Evolutionary conservation across 1,140 invertebrate species (phyloP).

Genomic region (Sesamia nonagrioides): DNA sequence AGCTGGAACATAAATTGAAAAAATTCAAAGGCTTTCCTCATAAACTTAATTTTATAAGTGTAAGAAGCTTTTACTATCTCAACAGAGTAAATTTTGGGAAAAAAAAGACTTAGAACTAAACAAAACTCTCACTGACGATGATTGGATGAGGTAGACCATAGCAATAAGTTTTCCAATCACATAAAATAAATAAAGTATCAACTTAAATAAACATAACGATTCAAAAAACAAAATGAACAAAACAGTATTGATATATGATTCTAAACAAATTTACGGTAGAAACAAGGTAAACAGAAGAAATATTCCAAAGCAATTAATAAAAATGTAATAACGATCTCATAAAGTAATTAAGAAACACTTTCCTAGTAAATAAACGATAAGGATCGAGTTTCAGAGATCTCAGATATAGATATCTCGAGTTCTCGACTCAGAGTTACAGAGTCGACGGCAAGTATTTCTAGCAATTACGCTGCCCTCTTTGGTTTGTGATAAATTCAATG

Average conservation of each 20-base stretch:
- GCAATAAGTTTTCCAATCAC: too few species aligned
- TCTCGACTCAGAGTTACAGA: too few species aligned
- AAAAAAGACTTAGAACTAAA: too few species aligned
- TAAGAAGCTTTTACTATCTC: too few species aligned
- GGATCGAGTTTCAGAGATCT: slow-evolving; percentile 42
- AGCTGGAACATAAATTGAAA: too few species aligned
- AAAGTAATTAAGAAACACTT: slow-evolving; percentile 39
- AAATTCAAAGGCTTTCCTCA: too few species aligned
- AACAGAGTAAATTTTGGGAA: too few species aligned
- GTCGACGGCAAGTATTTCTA: slow-evolving; percentile 20
- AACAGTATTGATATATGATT: not conserved
- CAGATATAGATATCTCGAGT: slow-evolving; percentile 25
- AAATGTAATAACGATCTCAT: slow-evolving; percentile 37
- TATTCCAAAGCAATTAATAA: slow-evolving; percentile 35
- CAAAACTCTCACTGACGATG: too few species aligned
- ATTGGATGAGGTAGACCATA: too few species aligned
- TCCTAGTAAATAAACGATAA: slow-evolving; percentile 36
- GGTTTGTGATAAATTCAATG: slow-evolving; percentile 4
- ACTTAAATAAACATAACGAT: not conserved
- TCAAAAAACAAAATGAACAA: slow-evolving; percentile 8
- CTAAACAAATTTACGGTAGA: slow-evolving; percentile 9
- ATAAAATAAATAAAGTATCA: too few species aligned
- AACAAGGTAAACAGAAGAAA: slow-evolving; percentile 2
- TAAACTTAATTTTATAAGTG: too few species aligned
- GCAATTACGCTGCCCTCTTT: slow-evolving; percentile 23